phyloP scores from a whole-genome alignment of 2,888 invertebrate genomes.

The Cantharis lateralis region DNA sequence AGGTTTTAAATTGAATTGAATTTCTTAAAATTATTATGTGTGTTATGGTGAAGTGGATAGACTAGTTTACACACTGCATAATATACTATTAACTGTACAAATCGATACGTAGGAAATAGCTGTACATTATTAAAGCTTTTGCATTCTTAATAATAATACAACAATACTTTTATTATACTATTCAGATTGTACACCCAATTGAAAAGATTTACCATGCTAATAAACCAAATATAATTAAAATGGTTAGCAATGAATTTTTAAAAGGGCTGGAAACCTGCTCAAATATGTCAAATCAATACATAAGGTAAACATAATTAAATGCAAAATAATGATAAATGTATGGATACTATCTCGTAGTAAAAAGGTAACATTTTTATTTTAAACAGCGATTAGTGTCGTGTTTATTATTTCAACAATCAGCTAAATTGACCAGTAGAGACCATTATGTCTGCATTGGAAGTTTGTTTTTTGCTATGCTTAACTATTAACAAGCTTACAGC shows the following conservation, averaged over 20 bases:
- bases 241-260: not conserved
- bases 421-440: not conserved
- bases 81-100: not conserved
- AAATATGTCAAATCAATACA: not conserved
- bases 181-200: not conserved
- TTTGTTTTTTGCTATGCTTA: not conserved
- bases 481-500: not conserved
- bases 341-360: not conserved
- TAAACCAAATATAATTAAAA: not conserved
- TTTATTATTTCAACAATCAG: not conserved
- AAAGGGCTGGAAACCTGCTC: not conserved
- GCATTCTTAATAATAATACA: not conserved
- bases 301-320: constrained; percentile 1
- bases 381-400: not conserved
- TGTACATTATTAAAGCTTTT: not conserved
- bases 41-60: not conserved
- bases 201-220: not conserved
- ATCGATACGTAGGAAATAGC: not conserved
- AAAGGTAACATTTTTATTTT: not conserved
- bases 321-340: constrained; percentile 9
- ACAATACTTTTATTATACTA: not conserved
- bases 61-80: not conserved
- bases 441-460: not conserved
- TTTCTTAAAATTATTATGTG: not conserved
- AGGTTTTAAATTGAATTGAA: not conserved